Evolutionary conservation across 2,797 vertebrate genomes (phyloP), one percentile per base, ranked within the genome.

Genomic region (Chrysocyon brachyurus): DNA sequence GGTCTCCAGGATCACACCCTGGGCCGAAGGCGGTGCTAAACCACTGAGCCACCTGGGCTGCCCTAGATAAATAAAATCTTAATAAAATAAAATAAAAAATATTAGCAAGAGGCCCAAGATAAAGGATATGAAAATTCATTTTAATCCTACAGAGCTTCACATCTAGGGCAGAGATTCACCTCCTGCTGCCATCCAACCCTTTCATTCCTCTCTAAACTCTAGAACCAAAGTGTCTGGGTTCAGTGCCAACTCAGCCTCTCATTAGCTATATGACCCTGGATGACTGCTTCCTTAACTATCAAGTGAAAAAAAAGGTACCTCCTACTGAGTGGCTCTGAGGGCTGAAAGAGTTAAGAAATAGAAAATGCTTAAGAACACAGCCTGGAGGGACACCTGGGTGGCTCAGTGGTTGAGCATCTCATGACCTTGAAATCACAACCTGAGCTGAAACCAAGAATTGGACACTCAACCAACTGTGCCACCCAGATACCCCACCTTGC

Each of bases 261-360:
- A 90, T n/a, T 91, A 93, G 57, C 36, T 72, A 5, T 88, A 28
- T 46, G 28, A 63, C 12, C n/a, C 33, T 86, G 40, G 87, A 15
- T 52, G 72, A 33, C 84, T 46, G 33, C 90, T 90, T 95, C 31
- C 77, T 96, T 66, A 94, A 68, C 61, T 79, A 86, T 86, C 90
- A 96, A 90, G 70, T 63, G 28, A 93, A 49, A 68, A 83, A 19
- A 94, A 17, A 66, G 24, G 9, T 59, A 70, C 12, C 61, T 85
- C 63, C 31, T 19, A 68, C 0, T 84, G 59, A 91, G 56, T 91
- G 59, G 75, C 40, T 87, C 5, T 84, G 22, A 96, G 57, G 59
- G 52, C 46, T 95, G 54, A 87, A 85, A 56, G n/a, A 83, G 21
- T 75, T 75, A 57, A 84, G 33, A 90, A 91, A 94, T 19, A 70